phyloP scores from a whole-genome alignment of 2,888 invertebrate genomes.

The Odiellus spinosus region DNA sequence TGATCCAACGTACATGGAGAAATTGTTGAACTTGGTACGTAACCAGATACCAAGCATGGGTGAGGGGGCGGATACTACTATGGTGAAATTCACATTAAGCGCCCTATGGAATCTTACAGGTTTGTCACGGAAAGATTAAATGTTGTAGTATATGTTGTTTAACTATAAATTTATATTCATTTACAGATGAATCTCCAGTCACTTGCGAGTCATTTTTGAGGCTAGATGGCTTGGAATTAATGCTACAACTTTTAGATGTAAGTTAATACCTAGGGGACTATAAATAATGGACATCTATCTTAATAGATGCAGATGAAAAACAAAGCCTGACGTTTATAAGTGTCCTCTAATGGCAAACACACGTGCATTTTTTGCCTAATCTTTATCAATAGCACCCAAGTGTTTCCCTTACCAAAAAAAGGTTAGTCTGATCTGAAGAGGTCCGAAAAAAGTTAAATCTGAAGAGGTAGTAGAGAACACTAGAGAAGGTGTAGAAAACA shows the following conservation, averaged over 20 bases:
- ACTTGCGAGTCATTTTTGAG: constrained; percentile 51
- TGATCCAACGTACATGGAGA: constrained; percentile 48
- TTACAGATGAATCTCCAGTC: constrained; percentile 49
- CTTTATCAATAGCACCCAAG: too few species aligned
- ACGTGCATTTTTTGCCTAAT: too few species aligned
- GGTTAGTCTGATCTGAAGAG: too few species aligned
- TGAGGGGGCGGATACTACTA: constrained; percentile 40
- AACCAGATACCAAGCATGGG: constrained; percentile 33
- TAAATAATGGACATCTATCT: too few species aligned
- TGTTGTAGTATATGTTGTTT: neutral
- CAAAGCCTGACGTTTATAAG: too few species aligned
- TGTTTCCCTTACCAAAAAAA: too few species aligned
- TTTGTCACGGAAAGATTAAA: constrained; percentile 22
- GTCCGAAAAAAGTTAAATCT: neutral
- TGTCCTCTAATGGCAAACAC: too few species aligned
- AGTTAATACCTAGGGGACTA: constrained; percentile 4
- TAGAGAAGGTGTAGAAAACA: too few species aligned
- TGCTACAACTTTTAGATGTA: constrained; percentile 38
- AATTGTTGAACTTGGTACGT: constrained; percentile 46
- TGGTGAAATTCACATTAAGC: constrained; percentile 56
- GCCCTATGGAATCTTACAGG: constrained; percentile 61
- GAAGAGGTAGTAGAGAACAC: too few species aligned
- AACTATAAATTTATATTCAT: constrained; percentile 17
- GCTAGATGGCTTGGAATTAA: constrained; percentile 48
- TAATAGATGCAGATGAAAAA: too few species aligned